These are phyloP conservation scores for Macrostomum cliftonense DNA, from an alignment of 2,888 invertebrate genomes.

Conservation along the genomic window DNA sequence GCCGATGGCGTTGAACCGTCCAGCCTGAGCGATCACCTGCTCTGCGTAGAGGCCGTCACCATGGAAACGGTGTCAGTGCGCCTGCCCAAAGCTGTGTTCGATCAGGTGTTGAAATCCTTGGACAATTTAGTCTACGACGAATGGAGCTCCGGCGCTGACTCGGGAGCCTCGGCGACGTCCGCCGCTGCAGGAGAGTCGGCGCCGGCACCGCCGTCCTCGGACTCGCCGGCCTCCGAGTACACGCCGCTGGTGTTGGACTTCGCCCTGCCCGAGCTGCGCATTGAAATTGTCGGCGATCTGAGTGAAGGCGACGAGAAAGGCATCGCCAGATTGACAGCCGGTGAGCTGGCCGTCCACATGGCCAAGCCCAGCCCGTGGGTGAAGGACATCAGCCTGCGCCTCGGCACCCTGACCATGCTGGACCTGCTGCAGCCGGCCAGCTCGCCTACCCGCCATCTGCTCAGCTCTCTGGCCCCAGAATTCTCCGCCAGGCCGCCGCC, in stretches of 20 bases:
- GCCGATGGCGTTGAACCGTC: too few species aligned
- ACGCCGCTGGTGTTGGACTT: conserved; percentile 6
- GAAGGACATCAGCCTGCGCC: conserved; percentile 51
- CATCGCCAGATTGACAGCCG: conserved; percentile 63
- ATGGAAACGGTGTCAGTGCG: conserved; percentile 55
- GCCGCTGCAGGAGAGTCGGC: background rate
- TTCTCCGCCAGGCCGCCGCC: too few species aligned
- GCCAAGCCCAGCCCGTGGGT: conserved; percentile 50
- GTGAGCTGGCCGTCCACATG: conserved; percentile 59
- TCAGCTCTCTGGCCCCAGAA: conserved; percentile 32
- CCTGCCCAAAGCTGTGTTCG: conserved; percentile 59
- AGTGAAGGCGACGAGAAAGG: conserved; percentile 29
- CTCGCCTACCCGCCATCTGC: conserved; percentile 62
- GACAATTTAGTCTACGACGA: conserved; percentile 17
- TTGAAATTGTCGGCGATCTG: conserved; percentile 30
- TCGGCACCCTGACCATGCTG: conserved; percentile 71
- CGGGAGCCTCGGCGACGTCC: background rate
- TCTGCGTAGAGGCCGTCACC: conserved; percentile 41
- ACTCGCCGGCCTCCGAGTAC: too few species aligned
- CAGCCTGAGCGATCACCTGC: too few species aligned
- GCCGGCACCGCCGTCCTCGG: too few species aligned
- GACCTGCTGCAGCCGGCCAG: conserved; percentile 60
- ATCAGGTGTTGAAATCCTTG: conserved; percentile 51
- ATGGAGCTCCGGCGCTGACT: conserved; percentile 3
- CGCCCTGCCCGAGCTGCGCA: conserved; percentile 15